A percentile compares a stretch with the other conserved stretches of the same genome.
Evolutionary conservation across 2,888 invertebrate genomes (phyloP).

Genomic region (Apamea anceps): DNA sequence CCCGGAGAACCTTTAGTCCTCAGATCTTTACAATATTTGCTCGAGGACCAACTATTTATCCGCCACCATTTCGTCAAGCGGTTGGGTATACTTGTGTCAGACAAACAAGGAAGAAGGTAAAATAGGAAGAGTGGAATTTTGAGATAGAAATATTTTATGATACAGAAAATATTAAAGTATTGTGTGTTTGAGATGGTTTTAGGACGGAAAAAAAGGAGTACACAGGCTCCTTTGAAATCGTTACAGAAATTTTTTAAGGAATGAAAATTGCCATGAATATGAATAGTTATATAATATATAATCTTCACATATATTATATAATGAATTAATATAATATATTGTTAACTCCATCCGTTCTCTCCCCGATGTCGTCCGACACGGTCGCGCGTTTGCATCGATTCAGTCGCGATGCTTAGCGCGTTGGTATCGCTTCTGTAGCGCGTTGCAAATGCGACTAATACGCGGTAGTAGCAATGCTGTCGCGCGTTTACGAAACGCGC

Average conservation of each 20-base stretch:
- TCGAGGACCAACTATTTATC: slow-evolving; percentile 58
- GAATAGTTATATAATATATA: too few species aligned
- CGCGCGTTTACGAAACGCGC: too few species aligned
- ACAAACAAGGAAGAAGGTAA: slow-evolving; percentile 26
- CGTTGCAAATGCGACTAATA: too few species aligned
- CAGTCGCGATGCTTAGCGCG: too few species aligned
- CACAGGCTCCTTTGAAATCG: background rate
- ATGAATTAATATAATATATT: too few species aligned
- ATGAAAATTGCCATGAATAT: background rate
- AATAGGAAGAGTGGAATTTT: slow-evolving; percentile 12
- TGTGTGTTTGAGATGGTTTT: background rate
- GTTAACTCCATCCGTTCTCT: too few species aligned
- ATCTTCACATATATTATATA: too few species aligned
- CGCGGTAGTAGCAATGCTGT: too few species aligned
- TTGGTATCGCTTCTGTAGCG: too few species aligned
- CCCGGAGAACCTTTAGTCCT: slow-evolving; percentile 59
- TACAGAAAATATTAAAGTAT: background rate
- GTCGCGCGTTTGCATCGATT: too few species aligned
- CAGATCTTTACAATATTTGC: slow-evolving; percentile 63
- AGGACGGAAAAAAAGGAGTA: background rate
- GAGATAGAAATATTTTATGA: background rate
- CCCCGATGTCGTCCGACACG: too few species aligned
- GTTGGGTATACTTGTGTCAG: slow-evolving; percentile 23
- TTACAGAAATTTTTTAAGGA: background rate
- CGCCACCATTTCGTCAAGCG: slow-evolving; percentile 58